phyloP scores from a whole-genome alignment of 2,888 invertebrate genomes.

The Aquatica leii region DNA sequence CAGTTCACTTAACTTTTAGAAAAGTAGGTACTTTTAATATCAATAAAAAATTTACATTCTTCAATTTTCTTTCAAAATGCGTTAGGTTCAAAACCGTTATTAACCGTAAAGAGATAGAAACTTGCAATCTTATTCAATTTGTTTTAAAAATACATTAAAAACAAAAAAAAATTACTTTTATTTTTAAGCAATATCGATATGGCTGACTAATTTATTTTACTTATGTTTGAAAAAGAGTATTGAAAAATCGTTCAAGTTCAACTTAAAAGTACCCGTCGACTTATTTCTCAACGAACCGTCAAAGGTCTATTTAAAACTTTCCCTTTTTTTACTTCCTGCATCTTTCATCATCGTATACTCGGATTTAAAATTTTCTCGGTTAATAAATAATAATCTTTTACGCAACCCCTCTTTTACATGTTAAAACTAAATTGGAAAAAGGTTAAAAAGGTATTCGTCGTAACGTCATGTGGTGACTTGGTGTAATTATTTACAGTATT shows the following conservation, averaged over 20 bases:
- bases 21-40: constrained; percentile 6
- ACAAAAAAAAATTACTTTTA: neutral
- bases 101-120: constrained; percentile 4
- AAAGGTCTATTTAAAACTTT: constrained; percentile 7
- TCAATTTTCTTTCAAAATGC: constrained; percentile 1
- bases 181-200: neutral
- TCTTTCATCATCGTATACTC: neutral
- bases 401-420: constrained; percentile 11
- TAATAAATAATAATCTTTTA: constrained; percentile 30
- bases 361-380: constrained; percentile 25
- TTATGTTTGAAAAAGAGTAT: neutral
- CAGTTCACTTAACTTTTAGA: constrained; percentile 10
- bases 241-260: constrained; percentile 15
- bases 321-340: neutral
- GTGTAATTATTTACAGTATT: constrained; percentile 30
- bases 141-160: neutral
- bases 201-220: neutral
- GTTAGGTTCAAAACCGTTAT: neutral
- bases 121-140: constrained; percentile 5
- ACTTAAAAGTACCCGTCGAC: constrained; percentile 10
- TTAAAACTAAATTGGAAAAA: constrained; percentile 23
- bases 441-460: constrained; percentile 16
- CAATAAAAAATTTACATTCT: constrained; percentile 10
- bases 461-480: constrained; percentile 16
- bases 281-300: constrained; percentile 13